Evolutionary conservation across 2,888 invertebrate species (phyloP).

Genomic region (Pachycephus smyrnensis): DNA sequence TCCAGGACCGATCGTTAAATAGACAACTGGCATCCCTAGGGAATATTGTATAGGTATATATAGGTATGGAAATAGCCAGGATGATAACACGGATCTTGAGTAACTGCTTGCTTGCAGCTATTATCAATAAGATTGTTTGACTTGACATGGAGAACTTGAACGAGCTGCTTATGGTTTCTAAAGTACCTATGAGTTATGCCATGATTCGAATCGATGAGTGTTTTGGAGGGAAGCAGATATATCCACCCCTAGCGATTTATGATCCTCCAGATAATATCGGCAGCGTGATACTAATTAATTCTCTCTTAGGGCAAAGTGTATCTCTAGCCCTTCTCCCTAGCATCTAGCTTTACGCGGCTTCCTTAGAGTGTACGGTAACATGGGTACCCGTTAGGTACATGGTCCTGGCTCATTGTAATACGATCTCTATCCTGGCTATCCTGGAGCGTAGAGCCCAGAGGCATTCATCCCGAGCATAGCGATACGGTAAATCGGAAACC

Average conservation of each 20-base stretch:
- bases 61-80: neutral
- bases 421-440: slow-evolving; percentile 3
- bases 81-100: no score
- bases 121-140: neutral
- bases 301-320: slow-evolving; percentile 28
- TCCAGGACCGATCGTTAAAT: neutral
- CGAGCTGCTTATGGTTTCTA: neutral
- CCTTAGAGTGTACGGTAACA: neutral
- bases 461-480: neutral
- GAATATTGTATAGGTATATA: neutral
- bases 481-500: slow-evolving; percentile 7
- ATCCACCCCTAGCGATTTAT: neutral
- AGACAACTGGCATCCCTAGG: neutral
- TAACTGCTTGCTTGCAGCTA: neutral
- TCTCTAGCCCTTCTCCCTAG: neutral
- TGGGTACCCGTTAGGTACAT: neutral
- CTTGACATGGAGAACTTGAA: neutral
- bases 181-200: neutral
- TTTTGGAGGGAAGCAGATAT: neutral
- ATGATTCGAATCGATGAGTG: neutral
- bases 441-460: neutral
- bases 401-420: slow-evolving; percentile 4
- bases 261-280: neutral
- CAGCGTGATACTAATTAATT: slow-evolving; percentile 40
- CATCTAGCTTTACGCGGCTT: neutral